Conservation (phyloP, 2,797 vertebrate genomes). For the Enoplosus armatus region DNA sequence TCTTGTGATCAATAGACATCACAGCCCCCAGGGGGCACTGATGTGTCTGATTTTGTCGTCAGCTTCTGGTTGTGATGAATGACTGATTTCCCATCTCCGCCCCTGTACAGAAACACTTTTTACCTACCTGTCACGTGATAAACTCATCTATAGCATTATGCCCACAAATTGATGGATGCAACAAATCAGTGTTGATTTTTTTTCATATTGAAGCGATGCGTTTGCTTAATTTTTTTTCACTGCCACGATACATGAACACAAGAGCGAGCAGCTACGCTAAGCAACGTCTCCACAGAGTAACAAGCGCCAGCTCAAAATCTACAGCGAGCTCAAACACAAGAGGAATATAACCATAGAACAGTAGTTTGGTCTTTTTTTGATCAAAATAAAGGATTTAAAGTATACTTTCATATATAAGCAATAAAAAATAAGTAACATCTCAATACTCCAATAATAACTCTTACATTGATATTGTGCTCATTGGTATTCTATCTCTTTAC, state of each 20-base stretch:
- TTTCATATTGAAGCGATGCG: too few species aligned
- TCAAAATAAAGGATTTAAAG: conserved; percentile 75
- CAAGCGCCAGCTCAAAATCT: conserved; percentile 58
- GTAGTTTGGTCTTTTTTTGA: conserved; percentile 85
- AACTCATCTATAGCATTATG: conserved; percentile 13
- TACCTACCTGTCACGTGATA: background rate
- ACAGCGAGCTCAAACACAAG: conserved; percentile 74
- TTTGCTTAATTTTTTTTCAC: conserved; percentile 44
- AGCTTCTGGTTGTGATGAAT: conserved; percentile 6
- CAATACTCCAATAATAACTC: conserved; percentile 76
- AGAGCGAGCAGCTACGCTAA: conserved; percentile 66
- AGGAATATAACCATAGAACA: conserved; percentile 75
- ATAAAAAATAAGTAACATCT: conserved; percentile 84
- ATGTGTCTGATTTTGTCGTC: background rate
- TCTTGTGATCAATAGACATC: background rate
- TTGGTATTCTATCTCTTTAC: conserved; percentile 78
- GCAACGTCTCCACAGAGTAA: conserved; percentile 64
- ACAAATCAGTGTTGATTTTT: too few species aligned
- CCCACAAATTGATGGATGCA: conserved; percentile 46
- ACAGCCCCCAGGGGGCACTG: background rate
- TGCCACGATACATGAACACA: conserved; percentile 71
- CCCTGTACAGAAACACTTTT: conserved; percentile 18
- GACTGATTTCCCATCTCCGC: conserved; percentile 22
- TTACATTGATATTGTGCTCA: conserved; percentile 85
- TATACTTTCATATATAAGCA: conserved; percentile 76